Evolutionary conservation across 2,797 vertebrate genomes (phyloP).

Genomic region (Oceanodroma leucorhoa): DNA sequence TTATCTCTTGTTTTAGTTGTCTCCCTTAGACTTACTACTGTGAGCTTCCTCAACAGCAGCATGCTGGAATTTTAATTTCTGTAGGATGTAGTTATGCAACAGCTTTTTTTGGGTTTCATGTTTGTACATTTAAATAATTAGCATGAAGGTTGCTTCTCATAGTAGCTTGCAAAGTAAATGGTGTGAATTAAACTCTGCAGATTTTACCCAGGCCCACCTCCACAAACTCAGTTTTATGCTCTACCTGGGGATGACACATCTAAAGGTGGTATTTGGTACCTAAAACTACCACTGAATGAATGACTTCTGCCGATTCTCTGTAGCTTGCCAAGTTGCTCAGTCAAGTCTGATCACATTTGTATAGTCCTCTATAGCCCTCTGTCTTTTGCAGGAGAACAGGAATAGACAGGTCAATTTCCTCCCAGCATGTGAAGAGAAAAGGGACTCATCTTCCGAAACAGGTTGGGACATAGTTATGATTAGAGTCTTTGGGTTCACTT

Average conservation of each 20-base stretch:
- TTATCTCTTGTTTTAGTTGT: neutral
- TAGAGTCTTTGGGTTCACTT: neutral
- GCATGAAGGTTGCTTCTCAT: neutral
- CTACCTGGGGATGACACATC: neutral
- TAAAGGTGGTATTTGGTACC: neutral
- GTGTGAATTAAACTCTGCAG: neutral
- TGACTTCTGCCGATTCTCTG: neutral
- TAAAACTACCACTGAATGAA: neutral
- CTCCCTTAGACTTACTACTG: neutral
- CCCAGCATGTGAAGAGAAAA: neutral
- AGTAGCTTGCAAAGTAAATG: neutral
- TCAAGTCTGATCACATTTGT: neutral
- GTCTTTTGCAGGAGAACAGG: neutral
- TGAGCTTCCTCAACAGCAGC: neutral
- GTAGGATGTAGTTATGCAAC: neutral
- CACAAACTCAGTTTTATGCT: neutral
- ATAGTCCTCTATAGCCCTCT: neutral
- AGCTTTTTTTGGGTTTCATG: neutral
- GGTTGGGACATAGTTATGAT: neutral
- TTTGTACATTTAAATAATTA: neutral
- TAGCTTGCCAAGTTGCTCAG: neutral
- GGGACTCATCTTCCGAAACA: neutral
- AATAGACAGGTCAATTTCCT: neutral
- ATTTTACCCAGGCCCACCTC: neutral
- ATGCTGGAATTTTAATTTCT: neutral